phyloP scores from a whole-genome alignment of 2,888 invertebrate genomes.

The Eilema griseolum region DNA sequence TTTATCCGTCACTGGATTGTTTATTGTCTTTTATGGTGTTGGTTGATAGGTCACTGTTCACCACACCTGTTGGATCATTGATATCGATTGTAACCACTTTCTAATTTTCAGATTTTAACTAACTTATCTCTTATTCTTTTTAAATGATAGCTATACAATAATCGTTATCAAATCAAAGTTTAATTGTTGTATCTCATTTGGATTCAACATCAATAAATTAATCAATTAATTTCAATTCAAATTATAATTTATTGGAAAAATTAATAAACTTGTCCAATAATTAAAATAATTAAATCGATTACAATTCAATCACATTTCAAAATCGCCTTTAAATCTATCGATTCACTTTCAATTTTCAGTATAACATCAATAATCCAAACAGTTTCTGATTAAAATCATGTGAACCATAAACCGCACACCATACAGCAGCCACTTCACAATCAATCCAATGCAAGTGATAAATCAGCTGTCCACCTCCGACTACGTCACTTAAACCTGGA shows the following conservation, averaged over 20 bases:
- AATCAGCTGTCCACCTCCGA: constrained; percentile 68
- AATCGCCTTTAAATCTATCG: constrained; percentile 29
- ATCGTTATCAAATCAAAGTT: background rate
- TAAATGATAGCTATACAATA: background rate
- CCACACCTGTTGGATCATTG: constrained; percentile 59
- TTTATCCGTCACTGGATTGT: constrained; percentile 80
- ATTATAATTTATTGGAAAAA: background rate
- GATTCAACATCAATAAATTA: background rate
- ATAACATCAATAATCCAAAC: constrained; percentile 50
- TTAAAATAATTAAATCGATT: background rate
- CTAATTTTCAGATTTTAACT: constrained; percentile 23
- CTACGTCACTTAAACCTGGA: constrained; percentile 64
- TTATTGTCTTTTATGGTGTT: constrained; percentile 85
- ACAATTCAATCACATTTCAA: constrained; percentile 13
- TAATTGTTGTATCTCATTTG: background rate
- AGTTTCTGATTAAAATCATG: constrained; percentile 41
- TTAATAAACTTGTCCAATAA: background rate
- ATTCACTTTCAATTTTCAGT: constrained; percentile 41
- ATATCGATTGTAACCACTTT: constrained; percentile 46
- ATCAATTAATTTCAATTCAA: background rate
- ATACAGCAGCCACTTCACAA: constrained; percentile 74
- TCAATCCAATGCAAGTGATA: constrained; percentile 77
- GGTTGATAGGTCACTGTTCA: constrained; percentile 72
- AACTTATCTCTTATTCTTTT: background rate
- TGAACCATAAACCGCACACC: constrained; percentile 71